A percentile compares a stretch with the other conserved stretches of the same genome.
phyloP scores from a whole-genome alignment of 2,797 vertebrate genomes.

The Danio choprae region DNA sequence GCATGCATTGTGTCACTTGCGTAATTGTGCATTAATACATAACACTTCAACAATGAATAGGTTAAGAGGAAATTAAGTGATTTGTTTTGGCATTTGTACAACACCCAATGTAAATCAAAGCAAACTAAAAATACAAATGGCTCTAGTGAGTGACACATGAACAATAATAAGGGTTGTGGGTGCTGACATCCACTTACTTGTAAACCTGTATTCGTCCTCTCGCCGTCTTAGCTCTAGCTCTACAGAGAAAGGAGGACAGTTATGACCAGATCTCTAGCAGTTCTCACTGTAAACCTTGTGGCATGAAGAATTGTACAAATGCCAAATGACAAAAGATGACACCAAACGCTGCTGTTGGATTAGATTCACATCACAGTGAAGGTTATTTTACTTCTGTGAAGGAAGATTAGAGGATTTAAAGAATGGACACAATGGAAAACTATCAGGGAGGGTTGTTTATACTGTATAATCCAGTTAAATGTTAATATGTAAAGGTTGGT shows the following conservation, averaged over 20 bases:
- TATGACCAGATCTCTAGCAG: slow-evolving; percentile 35
- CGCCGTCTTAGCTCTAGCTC: slow-evolving; percentile 93
- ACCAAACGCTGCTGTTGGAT: not conserved
- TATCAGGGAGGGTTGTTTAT: not conserved
- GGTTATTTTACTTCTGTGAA: not conserved
- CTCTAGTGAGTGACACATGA: slow-evolving; percentile 41
- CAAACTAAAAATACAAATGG: slow-evolving; percentile 13
- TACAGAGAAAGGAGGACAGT: slow-evolving; percentile 85
- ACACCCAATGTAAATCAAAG: slow-evolving; percentile 38
- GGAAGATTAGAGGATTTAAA: not conserved
- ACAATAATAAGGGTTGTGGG: slow-evolving; percentile 57
- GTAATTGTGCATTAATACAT: not conserved
- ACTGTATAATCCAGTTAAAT: no score
- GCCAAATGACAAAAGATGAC: slow-evolving; percentile 56
- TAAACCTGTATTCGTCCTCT: slow-evolving; percentile 93
- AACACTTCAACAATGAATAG: not conserved
- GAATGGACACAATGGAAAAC: not conserved
- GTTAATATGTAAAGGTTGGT: no score
- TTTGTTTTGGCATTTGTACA: slow-evolving; percentile 63
- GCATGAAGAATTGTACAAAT: slow-evolving; percentile 62
- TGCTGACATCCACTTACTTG: slow-evolving; percentile 84
- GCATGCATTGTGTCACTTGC: not conserved
- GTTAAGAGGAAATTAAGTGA: not conserved
- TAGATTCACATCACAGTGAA: slow-evolving; percentile 14
- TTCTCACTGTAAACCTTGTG: slow-evolving; percentile 2